Percentiles rank a stretch among this genome's conserved stretches.
phyloP scores from a whole-genome alignment of 2,113 vertebrate genomes.

The Vanacampus margaritifer region DNA sequence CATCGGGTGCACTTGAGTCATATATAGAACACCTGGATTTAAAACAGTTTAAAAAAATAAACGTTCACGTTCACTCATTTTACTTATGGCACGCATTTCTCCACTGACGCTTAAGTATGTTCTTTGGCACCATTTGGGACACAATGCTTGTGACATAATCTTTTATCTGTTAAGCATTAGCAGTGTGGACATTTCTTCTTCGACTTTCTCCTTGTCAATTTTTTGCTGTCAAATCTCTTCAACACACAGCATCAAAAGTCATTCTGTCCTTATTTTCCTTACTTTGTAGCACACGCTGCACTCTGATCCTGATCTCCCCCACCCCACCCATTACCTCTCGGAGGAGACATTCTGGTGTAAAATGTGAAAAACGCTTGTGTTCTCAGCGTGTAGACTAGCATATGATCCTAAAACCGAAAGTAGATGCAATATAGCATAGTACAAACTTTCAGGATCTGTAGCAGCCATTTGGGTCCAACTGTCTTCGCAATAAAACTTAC shows the following conservation, averaged over 20 bases:
- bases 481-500: too few relatives aligned
- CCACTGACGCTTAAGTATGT: not conserved
- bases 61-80: not conserved
- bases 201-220: not conserved
- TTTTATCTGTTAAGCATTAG: not conserved
- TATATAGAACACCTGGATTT: too few relatives aligned
- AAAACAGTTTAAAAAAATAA: too few relatives aligned
- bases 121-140: not conserved
- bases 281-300: not conserved
- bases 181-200: not conserved
- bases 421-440: not conserved
- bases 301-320: constrained; percentile 8
- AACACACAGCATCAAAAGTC: constrained; percentile 4
- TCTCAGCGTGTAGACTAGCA: constrained; percentile 7
- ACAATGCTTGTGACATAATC: not conserved
- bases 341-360: not conserved
- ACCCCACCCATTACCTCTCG: not conserved
- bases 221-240: constrained; percentile 5
- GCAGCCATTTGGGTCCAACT: too few relatives aligned
- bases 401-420: constrained; percentile 1
- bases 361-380: constrained; percentile 2
- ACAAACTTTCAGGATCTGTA: not conserved
- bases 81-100: not conserved
- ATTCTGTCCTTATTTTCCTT: constrained; percentile 6
- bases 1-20: too few relatives aligned